Conservation (phyloP, 2,797 vertebrate species). For the Podarcis siculus region DNA sequence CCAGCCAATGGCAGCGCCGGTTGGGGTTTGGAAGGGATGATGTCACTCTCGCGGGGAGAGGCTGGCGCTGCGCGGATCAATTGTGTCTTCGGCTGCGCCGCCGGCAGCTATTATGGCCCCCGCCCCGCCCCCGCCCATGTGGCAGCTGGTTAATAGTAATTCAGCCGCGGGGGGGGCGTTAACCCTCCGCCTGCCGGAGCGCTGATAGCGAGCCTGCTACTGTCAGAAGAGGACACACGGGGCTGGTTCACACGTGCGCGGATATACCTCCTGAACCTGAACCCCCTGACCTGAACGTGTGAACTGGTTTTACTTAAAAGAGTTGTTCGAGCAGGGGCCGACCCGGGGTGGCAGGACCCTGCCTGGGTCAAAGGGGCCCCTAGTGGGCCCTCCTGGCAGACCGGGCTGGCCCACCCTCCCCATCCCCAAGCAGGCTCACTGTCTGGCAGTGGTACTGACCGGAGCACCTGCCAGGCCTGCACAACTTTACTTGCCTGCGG, state of each 20-base stretch:
- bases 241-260: neutral
- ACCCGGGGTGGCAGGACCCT: neutral
- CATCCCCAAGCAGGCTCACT: too few relatives aligned
- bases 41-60: conserved; percentile 20
- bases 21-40: conserved; percentile 27
- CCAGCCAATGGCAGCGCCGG: conserved; percentile 38
- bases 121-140: neutral
- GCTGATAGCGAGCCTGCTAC: neutral
- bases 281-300: neutral
- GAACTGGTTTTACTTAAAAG: neutral
- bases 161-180: neutral
- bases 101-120: neutral
- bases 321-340: rapidly evolving
- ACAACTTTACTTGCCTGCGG: too few relatives aligned
- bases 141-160: conserved; percentile 18
- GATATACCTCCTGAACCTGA: too few relatives aligned
- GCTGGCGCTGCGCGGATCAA: neutral
- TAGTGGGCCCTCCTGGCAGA: too few relatives aligned
- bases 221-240: too few relatives aligned
- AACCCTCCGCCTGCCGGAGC: neutral
- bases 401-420: too few relatives aligned
- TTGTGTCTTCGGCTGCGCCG: neutral
- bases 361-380: too few relatives aligned
- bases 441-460: too few relatives aligned
- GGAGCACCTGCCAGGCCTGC: too few relatives aligned